Evolutionary conservation across 2,113 vertebrate genomes (phyloP), one percentile per base, ranked within the genome.

Genomic region (Pogonocichla stellata): DNA sequence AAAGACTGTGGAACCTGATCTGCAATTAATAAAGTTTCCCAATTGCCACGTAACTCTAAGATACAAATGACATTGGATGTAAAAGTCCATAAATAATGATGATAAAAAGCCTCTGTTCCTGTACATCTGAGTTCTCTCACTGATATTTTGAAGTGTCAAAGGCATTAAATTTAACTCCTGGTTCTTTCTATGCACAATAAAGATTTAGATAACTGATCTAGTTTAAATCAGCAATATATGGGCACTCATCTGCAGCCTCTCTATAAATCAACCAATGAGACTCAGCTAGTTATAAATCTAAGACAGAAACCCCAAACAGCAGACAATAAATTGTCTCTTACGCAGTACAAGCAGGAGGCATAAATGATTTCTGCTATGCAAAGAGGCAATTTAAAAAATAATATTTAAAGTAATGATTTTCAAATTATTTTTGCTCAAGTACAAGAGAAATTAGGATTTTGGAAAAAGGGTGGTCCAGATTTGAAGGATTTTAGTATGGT

Each of bases 151-250:
- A 62, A 74, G 33, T n/a, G 22, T 70, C 51, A 42, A 93, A 84
- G 51, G 20, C 51, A 95, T 67, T 86, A 87, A 81, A 66, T 89
- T 80, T 78, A 71, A 84, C 89, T 93, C 71, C 60, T 91, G 47
- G 7, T 19, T 87, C 65, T 94, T 90, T 90, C 42, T 77, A 81
- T 90, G 86, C 73, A 60, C 34, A 93, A 78, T 80, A 88, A 86
- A 43, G 57, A 88, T 88, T 88, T 71, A 80, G 74, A 51, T 70
- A 88, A 58, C 54, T 17, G 12, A 77, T 88, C 48, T 56, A 47
- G 47, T 85, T 96, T 91, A 80, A 91, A 95, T 28, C 64, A 88
- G 58, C 36, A 86, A 38, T 81, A 66, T 40, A 23, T 16, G 24
- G 54, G 69, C 53, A 84, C 56, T 86, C 75, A 79, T 61, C 61